phyloP scores from a whole-genome alignment of 1,140 invertebrate genomes.

The Brachionus angularis region DNA sequence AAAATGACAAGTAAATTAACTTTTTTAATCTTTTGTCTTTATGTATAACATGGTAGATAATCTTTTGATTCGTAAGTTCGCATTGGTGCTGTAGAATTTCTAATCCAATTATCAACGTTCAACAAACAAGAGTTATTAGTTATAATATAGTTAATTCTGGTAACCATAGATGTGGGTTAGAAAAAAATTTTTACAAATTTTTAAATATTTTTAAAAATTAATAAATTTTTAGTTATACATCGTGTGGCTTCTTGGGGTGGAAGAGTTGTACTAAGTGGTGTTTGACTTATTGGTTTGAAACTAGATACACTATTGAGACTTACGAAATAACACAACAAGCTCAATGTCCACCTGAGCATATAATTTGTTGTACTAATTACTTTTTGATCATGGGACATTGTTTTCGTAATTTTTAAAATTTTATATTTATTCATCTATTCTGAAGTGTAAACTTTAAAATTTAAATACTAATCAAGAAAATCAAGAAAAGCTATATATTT shows the following conservation, averaged over 20 bases:
- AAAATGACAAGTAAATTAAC: background rate
- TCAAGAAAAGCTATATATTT: no score
- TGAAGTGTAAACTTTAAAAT: no score
- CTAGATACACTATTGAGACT: constrained; percentile 1
- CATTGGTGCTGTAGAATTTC: constrained; percentile 37
- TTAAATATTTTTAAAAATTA: background rate
- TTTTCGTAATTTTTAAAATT: constrained; percentile 8
- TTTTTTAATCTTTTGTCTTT: background rate
- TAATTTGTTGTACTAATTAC: constrained; percentile 16
- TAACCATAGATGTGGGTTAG: constrained; percentile 33
- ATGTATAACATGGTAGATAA: background rate
- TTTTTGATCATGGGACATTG: constrained; percentile 32
- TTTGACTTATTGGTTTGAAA: constrained; percentile 8
- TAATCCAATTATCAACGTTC: background rate
- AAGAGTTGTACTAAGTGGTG: constrained; percentile 38
- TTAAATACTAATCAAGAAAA: no score
- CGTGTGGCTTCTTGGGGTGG: constrained; percentile 34
- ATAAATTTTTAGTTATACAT: background rate
- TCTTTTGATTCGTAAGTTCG: background rate
- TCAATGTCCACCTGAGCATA: background rate
- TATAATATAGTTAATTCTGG: constrained; percentile 6
- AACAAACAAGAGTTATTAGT: constrained; percentile 35
- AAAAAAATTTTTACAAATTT: background rate
- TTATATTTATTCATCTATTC: no score
- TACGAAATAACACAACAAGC: constrained; percentile 29